Conservation (phyloP, 2,797 vertebrate species). For the Aplochiton taeniatus region DNA sequence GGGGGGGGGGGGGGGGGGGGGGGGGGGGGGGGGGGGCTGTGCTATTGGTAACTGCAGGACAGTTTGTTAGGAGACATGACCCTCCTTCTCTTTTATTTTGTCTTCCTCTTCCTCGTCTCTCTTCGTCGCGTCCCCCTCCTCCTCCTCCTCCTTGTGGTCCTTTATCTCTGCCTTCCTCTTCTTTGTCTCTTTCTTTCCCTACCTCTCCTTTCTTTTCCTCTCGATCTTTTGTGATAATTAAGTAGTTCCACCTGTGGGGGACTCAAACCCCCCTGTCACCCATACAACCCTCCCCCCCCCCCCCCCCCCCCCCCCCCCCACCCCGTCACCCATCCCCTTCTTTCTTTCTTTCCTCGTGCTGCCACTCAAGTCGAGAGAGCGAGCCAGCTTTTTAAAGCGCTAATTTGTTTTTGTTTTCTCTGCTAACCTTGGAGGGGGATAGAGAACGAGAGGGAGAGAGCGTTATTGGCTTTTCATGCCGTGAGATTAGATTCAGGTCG, state of each 20-base stretch:
- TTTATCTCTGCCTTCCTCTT: background rate
- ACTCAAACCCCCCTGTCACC: background rate
- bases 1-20: background rate
- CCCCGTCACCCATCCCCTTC: slow-evolving; percentile 25
- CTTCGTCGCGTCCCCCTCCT: too few species aligned
- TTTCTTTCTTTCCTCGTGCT: slow-evolving; percentile 4
- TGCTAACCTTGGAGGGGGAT: slow-evolving; percentile 63
- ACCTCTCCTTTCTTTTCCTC: background rate
- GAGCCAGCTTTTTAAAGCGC: slow-evolving; percentile 26
- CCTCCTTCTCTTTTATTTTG: too few species aligned
- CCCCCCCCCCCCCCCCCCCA: slow-evolving; percentile 11
- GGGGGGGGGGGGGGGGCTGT: slow-evolving; percentile 51
- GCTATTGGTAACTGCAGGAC: slow-evolving; percentile 29
- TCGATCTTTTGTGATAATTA: slow-evolving; percentile 14
- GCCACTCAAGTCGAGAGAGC: slow-evolving; percentile 20
- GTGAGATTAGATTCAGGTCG: slow-evolving; percentile 60
- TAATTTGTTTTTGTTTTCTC: slow-evolving; percentile 68
- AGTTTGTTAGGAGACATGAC: background rate
- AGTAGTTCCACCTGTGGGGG: slow-evolving; percentile 31
- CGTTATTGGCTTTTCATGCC: slow-evolving; percentile 61
- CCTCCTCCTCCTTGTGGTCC: too few species aligned
- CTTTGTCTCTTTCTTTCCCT: background rate
- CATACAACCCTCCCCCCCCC: slow-evolving; percentile 1
- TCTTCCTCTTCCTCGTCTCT: too few species aligned
- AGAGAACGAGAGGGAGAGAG: too few species aligned